Percentiles rank a stretch among this genome's conserved stretches.
Evolutionary conservation across 2,797 vertebrate genomes (phyloP).

Genomic region (Mormyrops boulengeri): DNA sequence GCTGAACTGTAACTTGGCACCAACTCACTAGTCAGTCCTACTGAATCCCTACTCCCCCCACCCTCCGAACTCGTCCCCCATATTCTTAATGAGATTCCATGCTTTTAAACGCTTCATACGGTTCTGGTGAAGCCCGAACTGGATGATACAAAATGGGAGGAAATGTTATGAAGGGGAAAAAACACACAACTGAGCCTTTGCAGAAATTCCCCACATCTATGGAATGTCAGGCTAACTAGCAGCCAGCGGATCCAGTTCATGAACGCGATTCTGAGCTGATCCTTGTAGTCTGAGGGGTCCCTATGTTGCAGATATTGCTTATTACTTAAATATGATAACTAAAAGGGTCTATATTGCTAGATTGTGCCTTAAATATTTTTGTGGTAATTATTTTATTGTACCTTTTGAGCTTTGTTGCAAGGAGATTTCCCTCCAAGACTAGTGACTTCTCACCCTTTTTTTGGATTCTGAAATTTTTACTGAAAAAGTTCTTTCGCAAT

Average conservation of each 20-base stretch:
- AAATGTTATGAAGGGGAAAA: neutral
- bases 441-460: neutral
- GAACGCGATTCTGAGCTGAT: neutral
- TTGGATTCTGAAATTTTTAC: neutral
- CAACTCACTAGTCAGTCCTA: neutral
- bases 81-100: neutral
- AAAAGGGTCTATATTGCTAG: neutral
- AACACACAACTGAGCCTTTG: neutral
- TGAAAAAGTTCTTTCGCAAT: neutral
- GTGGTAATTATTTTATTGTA: neutral
- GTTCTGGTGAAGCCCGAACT: neutral
- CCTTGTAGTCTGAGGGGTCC: neutral
- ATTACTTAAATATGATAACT: neutral
- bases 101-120: neutral
- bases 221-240: neutral
- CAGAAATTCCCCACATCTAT: neutral
- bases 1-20: neutral
- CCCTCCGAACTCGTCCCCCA: neutral
- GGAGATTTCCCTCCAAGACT: neutral
- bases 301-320: neutral
- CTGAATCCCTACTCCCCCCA: neutral
- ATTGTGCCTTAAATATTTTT: neutral
- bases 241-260: neutral
- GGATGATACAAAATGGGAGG: neutral
- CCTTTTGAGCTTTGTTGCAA: neutral